These are phyloP conservation scores for Drosophila acutilabella DNA, from an alignment of 2,888 invertebrate species.

Conservation along the genomic window DNA sequence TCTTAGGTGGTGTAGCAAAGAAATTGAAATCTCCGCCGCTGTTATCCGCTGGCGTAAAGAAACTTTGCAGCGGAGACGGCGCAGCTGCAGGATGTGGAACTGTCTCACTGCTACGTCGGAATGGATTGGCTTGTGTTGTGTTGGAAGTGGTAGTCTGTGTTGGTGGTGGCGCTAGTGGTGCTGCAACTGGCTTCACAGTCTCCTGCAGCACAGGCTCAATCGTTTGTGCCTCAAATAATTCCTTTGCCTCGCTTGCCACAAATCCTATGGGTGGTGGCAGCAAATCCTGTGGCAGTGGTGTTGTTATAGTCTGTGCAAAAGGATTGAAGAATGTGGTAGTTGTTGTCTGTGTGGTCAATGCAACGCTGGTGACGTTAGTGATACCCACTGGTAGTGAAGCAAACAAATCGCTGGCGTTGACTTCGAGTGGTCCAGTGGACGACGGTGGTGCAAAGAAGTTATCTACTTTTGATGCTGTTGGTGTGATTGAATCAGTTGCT, in stretches of 20 bases:
- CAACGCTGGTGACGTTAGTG: conserved; percentile 20
- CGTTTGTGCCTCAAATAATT: conserved; percentile 36
- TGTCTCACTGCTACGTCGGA: conserved; percentile 40
- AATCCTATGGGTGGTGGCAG: conserved; percentile 67
- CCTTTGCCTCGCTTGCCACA: conserved; percentile 25
- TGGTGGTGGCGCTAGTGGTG: conserved; percentile 24
- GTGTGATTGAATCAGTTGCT: conserved; percentile 6
- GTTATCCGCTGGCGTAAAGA: conserved; percentile 54
- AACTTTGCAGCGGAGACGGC: conserved; percentile 64
- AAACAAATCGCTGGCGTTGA: conserved; percentile 17
- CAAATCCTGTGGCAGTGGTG: conserved; percentile 47
- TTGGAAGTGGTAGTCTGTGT: not conserved
- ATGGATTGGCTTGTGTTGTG: conserved; percentile 34
- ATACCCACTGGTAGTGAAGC: not conserved
- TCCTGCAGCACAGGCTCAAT: conserved; percentile 58
- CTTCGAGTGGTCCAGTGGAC: not conserved
- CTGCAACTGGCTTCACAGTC: not conserved
- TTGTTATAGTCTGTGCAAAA: conserved; percentile 58
- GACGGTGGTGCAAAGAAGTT: conserved; percentile 30
- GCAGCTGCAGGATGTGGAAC: conserved; percentile 33
- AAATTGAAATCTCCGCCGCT: conserved; percentile 43
- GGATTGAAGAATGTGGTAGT: conserved; percentile 67
- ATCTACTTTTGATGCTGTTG: not conserved
- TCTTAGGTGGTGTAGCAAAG: conserved; percentile 27
- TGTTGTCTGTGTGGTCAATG: conserved; percentile 44